Evolutionary conservation across 2,113 vertebrate species (phyloP).

Genomic region (Pavo muticus): DNA sequence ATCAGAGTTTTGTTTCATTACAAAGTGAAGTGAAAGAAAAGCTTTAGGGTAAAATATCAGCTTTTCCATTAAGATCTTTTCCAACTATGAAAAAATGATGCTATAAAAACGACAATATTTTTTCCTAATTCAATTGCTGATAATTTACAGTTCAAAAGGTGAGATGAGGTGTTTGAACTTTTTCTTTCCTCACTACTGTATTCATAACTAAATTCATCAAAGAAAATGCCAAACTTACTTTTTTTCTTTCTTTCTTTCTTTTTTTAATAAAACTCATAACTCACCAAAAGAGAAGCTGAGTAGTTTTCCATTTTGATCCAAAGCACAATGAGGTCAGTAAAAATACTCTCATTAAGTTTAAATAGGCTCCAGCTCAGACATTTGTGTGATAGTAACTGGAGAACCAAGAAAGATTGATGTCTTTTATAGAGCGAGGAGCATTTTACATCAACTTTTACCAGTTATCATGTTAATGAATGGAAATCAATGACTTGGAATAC

Average conservation of each 20-base stretch:
- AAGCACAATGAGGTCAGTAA: background rate
- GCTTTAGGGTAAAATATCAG: background rate
- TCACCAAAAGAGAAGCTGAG: background rate
- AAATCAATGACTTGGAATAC: background rate
- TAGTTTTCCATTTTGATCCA: background rate
- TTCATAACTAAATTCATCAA: background rate
- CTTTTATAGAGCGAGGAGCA: background rate
- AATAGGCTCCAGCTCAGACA: background rate
- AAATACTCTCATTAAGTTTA: slow-evolving; percentile 4
- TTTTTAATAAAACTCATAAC: background rate
- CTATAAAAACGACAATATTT: slow-evolving; percentile 1
- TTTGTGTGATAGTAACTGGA: background rate
- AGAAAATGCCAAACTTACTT: background rate
- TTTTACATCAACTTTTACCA: background rate
- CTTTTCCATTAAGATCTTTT: slow-evolving; percentile 22
- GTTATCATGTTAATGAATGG: background rate
- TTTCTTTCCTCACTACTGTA: background rate
- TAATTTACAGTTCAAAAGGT: slow-evolving; percentile 57
- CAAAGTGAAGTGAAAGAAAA: background rate
- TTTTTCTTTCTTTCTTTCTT: background rate
- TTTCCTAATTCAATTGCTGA: slow-evolving; percentile 1
- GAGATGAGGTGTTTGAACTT: slow-evolving; percentile 27
- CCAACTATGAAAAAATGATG: background rate
- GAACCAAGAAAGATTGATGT: background rate
- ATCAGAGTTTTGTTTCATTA: background rate